Evolutionary conservation across 2,797 vertebrate genomes (phyloP).

Genomic region (Aeoliscus strigatus): DNA sequence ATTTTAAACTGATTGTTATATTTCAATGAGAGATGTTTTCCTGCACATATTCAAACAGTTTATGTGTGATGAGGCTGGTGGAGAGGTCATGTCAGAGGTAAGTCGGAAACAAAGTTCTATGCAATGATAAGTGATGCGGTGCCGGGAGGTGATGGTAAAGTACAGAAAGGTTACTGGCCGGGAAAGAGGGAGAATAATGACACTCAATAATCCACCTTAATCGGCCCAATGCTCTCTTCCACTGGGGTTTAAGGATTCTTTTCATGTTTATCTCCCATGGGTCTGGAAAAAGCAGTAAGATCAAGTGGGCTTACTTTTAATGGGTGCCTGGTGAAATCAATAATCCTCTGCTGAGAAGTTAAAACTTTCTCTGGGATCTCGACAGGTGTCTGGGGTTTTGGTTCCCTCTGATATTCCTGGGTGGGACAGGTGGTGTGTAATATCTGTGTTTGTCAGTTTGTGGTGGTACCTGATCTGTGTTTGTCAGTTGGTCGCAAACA

Average conservation of each 20-base stretch:
- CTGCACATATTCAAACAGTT: too few species aligned
- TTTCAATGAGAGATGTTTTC: too few species aligned
- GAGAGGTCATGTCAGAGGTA: constrained; percentile 55
- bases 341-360: constrained; percentile 9
- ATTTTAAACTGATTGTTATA: constrained; percentile 21
- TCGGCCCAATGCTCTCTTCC: constrained; percentile 39
- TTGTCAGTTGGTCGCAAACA: too few species aligned
- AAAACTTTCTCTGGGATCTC: constrained; percentile 22
- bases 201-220: constrained; percentile 50
- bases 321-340: constrained; percentile 32
- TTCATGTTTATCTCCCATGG: constrained; percentile 37
- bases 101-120: constrained; percentile 61
- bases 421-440: background rate
- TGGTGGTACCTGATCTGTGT: too few species aligned
- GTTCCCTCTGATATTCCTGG: constrained; percentile 1
- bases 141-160: constrained; percentile 33
- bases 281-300: constrained; percentile 19
- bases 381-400: constrained; percentile 16
- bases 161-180: constrained; percentile 40
- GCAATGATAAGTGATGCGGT: constrained; percentile 46
- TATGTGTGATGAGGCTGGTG: constrained; percentile 7
- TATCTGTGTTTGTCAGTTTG: background rate
- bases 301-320: constrained; percentile 27
- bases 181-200: constrained; percentile 50
- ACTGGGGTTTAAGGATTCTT: constrained; percentile 46